Conservation (phyloP, 2,888 invertebrate genomes). For the Ophion ventricosus region DNA sequence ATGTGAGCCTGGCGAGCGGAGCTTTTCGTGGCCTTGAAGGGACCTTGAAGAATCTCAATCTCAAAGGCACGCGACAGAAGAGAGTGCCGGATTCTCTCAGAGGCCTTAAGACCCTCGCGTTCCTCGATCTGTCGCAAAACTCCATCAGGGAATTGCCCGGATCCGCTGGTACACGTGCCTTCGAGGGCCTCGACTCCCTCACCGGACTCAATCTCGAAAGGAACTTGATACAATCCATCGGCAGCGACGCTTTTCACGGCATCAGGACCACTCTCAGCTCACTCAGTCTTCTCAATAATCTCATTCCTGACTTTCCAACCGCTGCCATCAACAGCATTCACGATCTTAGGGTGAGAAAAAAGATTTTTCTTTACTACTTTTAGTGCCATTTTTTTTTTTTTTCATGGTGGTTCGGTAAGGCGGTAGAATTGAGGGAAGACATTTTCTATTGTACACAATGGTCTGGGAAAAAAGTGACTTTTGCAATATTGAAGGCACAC, state of each 20-base stretch:
- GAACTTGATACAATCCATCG: conserved; percentile 92
- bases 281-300: conserved; percentile 94
- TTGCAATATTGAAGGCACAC: too few species aligned
- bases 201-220: conserved; percentile 95
- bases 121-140: conserved; percentile 95
- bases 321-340: conserved; percentile 90
- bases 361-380: background rate
- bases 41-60: conserved; percentile 93
- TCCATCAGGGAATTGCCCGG: conserved; percentile 92
- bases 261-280: conserved; percentile 93
- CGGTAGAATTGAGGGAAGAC: too few species aligned
- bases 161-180: conserved; percentile 87
- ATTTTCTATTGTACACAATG: too few species aligned
- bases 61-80: conserved; percentile 94
- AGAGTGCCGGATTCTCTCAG: conserved; percentile 91
- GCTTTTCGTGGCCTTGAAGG: conserved; percentile 92
- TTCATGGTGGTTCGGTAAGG: background rate
- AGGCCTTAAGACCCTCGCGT: conserved; percentile 91
- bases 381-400: conserved; percentile 20
- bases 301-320: conserved; percentile 94
- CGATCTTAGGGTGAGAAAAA: conserved; percentile 87
- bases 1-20: conserved; percentile 88
- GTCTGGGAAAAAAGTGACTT: too few species aligned
- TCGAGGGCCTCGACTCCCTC: conserved; percentile 91
- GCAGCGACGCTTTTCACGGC: conserved; percentile 90